Conservation (phyloP, 2,797 vertebrate genomes). For the Helostoma temminkii region DNA sequence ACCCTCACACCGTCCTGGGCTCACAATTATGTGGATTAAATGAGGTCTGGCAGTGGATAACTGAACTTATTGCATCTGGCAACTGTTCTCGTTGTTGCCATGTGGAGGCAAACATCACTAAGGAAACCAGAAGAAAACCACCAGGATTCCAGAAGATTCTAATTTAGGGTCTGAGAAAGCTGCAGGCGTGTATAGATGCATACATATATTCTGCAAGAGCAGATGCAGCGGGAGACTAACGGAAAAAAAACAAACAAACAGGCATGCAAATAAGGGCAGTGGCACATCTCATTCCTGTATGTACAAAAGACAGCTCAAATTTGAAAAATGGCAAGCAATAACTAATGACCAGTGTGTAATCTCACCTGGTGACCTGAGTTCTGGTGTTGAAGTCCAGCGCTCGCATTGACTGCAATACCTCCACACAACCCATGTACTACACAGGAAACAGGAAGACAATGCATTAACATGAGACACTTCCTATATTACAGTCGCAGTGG, state of each 20-base stretch:
- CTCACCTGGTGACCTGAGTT: conserved; percentile 98
- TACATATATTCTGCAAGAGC: conserved; percentile 20
- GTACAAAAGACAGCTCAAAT: not conserved
- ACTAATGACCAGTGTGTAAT: not conserved
- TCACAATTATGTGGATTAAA: conserved; percentile 50
- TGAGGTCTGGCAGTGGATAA: conserved; percentile 46
- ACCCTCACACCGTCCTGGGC: conserved; percentile 50
- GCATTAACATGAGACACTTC: conserved; percentile 62
- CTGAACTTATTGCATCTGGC: conserved; percentile 56
- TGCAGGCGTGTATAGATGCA: conserved; percentile 18
- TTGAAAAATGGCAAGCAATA: not conserved
- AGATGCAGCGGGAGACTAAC: conserved; percentile 8
- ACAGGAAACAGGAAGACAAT: conserved; percentile 72
- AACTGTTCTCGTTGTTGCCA: conserved; percentile 46
- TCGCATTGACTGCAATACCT: conserved; percentile 98
- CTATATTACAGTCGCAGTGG: conserved; percentile 34
- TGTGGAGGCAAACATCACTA: conserved; percentile 63
- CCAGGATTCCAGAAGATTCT: conserved; percentile 77
- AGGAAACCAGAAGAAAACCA: conserved; percentile 79
- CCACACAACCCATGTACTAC: conserved; percentile 99
- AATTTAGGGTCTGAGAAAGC: conserved; percentile 63
- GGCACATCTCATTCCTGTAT: not conserved
- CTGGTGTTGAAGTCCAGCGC: conserved; percentile 97
- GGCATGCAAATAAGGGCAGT: conserved; percentile 20
- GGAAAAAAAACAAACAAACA: conserved; percentile 23